Percentiles rank a stretch among this genome's conserved stretches.
These are phyloP conservation scores for Conistra vaccinii DNA, from an alignment of 2,888 invertebrate genomes.

Conservation along the genomic window DNA sequence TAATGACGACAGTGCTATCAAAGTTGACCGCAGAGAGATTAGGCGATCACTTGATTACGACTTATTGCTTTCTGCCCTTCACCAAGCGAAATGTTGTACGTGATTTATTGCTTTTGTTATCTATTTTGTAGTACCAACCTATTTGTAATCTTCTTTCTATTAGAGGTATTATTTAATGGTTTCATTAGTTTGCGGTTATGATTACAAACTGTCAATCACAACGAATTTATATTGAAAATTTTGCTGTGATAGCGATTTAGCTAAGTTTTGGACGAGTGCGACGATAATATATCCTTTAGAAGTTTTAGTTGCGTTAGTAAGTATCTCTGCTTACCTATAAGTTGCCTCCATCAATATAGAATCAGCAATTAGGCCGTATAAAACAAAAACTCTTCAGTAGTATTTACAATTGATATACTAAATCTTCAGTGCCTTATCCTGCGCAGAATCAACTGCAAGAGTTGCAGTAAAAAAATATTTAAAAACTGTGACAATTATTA, in stretches of 20 bases:
- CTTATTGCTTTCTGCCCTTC: conserved; percentile 70
- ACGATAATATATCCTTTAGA: background rate
- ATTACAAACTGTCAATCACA: conserved; percentile 8
- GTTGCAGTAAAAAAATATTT: background rate
- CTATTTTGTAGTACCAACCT: background rate
- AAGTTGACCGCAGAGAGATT: conserved; percentile 68
- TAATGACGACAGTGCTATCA: conserved; percentile 62
- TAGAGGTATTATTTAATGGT: conserved; percentile 7
- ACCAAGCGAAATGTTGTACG: conserved; percentile 61
- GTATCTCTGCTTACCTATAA: background rate
- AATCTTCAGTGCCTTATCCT: background rate
- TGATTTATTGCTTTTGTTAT: conserved; percentile 49
- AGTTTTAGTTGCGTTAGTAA: background rate
- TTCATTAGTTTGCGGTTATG: background rate
- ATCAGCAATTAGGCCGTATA: background rate
- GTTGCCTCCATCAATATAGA: background rate
- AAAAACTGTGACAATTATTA: background rate
- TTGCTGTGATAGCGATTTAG: background rate
- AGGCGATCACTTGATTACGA: conserved; percentile 68
- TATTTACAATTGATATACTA: background rate
- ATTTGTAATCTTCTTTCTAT: conserved; percentile 35
- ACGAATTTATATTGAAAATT: background rate
- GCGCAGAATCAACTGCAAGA: background rate
- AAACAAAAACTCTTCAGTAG: background rate
- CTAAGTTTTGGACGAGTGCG: background rate